phyloP scores from a whole-genome alignment of 1,140 invertebrate species.

The Aphelenchoides fujianensis region DNA sequence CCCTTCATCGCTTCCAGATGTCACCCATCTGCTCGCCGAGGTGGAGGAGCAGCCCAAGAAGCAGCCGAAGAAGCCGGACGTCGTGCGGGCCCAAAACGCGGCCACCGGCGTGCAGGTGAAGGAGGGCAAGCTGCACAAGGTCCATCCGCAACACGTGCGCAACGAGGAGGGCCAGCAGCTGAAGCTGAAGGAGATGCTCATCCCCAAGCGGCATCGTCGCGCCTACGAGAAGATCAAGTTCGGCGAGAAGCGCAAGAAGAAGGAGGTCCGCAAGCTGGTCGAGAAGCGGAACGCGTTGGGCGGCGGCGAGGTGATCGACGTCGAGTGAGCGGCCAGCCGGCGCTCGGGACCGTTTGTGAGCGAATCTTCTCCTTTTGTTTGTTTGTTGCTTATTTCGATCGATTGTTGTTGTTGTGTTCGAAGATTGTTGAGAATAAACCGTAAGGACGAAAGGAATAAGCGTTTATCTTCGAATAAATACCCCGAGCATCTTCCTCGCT shows the following conservation, averaged over 20 bases:
- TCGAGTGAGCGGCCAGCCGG: too few relatives aligned
- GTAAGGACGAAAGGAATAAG: background rate
- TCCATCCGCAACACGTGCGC: conserved; percentile 49
- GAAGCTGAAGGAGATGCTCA: conserved; percentile 86
- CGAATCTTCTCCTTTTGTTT: too few relatives aligned
- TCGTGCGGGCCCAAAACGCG: conserved; percentile 31
- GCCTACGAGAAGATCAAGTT: conserved; percentile 89
- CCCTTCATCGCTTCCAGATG: conserved; percentile 39
- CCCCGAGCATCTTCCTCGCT: background rate
- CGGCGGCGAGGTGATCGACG: too few relatives aligned
- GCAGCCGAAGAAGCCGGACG: conserved; percentile 51
- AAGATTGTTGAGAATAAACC: too few relatives aligned
- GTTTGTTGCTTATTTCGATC: background rate
- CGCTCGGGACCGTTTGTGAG: too few relatives aligned
- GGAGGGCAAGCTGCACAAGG: conserved; percentile 52
- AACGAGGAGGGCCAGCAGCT: conserved; percentile 74
- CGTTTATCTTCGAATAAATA: conserved; percentile 13
- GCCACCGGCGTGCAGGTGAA: conserved; percentile 48
- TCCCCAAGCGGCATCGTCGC: conserved; percentile 85
- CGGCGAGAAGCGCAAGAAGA: conserved; percentile 74
- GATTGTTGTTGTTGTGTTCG: conserved; percentile 10
- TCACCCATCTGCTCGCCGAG: conserved; percentile 25
- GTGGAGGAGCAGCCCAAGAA: conserved; percentile 33
- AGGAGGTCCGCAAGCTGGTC: conserved; percentile 68
- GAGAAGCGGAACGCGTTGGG: conserved; percentile 27